These are phyloP conservation scores for Nipponacmea schrenckii DNA, from an alignment of 2,888 invertebrate species.

Conservation along the genomic window DNA sequence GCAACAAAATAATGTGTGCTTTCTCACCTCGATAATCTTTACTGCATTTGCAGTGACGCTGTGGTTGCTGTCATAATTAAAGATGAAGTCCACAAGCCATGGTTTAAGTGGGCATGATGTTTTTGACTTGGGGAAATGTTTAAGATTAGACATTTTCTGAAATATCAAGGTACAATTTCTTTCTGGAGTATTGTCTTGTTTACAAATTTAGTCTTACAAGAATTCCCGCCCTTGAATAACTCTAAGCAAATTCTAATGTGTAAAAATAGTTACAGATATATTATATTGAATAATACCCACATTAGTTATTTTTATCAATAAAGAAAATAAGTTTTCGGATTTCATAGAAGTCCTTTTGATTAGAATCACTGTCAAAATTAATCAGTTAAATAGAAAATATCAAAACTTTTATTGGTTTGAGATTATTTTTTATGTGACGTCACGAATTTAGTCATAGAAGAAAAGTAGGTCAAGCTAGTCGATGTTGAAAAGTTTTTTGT, in stretches of 20 bases:
- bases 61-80: not conserved
- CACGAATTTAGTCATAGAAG: conserved; percentile 21
- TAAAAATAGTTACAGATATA: no score
- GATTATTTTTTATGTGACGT: conserved; percentile 23
- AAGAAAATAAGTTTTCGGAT: no score
- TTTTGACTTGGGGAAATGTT: not conserved
- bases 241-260: no score
- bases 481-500: not conserved
- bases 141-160: not conserved
- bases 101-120: conserved; percentile 3
- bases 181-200: not conserved
- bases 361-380: no score
- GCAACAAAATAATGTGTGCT: no score
- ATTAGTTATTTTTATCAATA: no score
- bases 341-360: no score
- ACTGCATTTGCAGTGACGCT: not conserved
- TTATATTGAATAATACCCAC: no score
- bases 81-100: conserved; percentile 10
- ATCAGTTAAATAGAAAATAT: not conserved
- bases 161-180: no score
- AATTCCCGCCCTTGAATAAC: conserved; percentile 8
- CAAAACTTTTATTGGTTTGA: not conserved
- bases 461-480: conserved; percentile 19
- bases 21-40: not conserved
- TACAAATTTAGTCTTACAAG: not conserved